Conservation (phyloP, 2,888 invertebrate genomes). For the Disparrhopalites patrizii region DNA sequence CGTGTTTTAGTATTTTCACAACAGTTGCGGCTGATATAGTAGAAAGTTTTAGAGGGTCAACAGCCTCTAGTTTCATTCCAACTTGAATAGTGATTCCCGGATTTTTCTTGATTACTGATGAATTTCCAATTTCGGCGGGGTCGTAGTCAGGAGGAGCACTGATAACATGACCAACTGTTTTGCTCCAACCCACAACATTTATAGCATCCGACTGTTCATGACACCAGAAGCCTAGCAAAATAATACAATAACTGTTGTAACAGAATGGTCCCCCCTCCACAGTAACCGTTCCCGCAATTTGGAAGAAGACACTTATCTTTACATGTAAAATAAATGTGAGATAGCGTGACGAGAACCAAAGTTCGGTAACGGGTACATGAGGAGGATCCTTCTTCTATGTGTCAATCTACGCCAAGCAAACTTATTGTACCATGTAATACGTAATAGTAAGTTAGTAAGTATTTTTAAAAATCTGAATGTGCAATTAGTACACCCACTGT, state of each 20-base stretch:
- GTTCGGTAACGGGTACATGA: too few relatives aligned
- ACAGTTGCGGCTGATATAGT: constrained; percentile 93
- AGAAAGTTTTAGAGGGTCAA: constrained; percentile 90
- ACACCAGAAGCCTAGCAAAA: constrained; percentile 76
- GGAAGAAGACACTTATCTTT: too few relatives aligned
- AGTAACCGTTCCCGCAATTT: too few relatives aligned
- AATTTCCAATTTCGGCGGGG: constrained; percentile 50
- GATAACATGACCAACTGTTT: constrained; percentile 78
- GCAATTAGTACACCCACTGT: background rate
- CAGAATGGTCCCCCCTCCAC: too few relatives aligned
- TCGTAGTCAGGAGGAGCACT: constrained; percentile 53
- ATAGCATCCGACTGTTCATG: constrained; percentile 90
- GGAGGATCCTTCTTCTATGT: too few relatives aligned
- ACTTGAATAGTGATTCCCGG: constrained; percentile 53
- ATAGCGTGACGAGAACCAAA: too few relatives aligned
- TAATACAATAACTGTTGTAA: background rate
- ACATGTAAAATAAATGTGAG: too few relatives aligned
- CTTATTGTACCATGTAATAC: too few relatives aligned
- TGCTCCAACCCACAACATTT: constrained; percentile 96
- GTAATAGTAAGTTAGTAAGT: too few relatives aligned
- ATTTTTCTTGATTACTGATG: constrained; percentile 41
- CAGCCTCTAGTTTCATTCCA: constrained; percentile 94
- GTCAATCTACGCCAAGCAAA: too few relatives aligned
- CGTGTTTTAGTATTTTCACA: constrained; percentile 83
- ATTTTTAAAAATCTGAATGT: background rate